phyloP scores from a whole-genome alignment of 2,888 invertebrate genomes.

The Habrosyne pyritoides region DNA sequence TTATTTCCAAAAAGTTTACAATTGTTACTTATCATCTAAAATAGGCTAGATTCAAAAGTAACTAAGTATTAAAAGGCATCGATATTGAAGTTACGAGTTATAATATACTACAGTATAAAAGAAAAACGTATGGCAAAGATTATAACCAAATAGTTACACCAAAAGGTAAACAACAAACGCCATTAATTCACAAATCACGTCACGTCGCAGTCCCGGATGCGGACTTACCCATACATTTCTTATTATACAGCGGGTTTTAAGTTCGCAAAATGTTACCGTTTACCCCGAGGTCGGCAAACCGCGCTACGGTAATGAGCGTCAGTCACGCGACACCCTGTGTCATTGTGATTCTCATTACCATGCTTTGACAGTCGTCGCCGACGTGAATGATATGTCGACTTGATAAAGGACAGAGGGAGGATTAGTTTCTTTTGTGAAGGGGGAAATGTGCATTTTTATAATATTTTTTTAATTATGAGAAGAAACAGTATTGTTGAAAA shows the following conservation, averaged over 20 bases:
- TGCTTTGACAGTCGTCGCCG: not conserved
- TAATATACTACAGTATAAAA: too few relatives aligned
- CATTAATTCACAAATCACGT: not conserved
- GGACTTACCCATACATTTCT: not conserved
- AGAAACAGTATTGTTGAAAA: too few relatives aligned
- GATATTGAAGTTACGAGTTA: too few relatives aligned
- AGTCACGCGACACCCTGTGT: not conserved
- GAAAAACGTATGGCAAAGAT: too few relatives aligned
- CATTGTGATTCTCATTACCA: conserved; percentile 1
- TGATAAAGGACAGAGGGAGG: not conserved
- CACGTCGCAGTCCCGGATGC: not conserved
- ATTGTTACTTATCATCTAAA: too few relatives aligned
- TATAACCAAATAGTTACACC: not conserved
- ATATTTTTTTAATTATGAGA: too few relatives aligned
- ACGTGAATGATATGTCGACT: not conserved
- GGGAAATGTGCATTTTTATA: too few relatives aligned
- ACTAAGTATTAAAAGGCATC: too few relatives aligned
- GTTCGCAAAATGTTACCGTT: not conserved
- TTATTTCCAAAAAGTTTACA: too few relatives aligned
- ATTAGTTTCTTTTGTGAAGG: conserved; percentile 6
- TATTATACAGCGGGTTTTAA: not conserved
- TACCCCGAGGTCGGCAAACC: not conserved
- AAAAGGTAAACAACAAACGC: not conserved
- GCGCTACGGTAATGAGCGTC: not conserved
- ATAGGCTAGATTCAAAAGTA: too few relatives aligned